Evolutionary conservation across 2,113 vertebrate species (phyloP), one percentile per base, ranked within the genome.

Genomic region (Pomatostomus ruficeps): DNA sequence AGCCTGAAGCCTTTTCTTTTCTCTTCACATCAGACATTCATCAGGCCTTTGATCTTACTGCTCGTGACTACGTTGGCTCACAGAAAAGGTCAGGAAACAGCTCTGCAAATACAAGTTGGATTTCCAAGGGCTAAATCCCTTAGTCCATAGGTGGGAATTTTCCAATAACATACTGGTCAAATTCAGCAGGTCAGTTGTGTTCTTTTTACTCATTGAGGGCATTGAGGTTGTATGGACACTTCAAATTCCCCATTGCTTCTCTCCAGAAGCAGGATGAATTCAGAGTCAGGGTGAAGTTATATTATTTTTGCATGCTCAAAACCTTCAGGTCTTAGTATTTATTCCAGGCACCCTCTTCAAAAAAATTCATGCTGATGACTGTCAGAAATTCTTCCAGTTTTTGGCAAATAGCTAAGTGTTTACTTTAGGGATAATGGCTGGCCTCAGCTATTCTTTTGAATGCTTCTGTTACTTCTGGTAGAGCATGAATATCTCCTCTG

Each of bases 21-120:
- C 94, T 91, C 58, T 91, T 88, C 79, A 77, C 63, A 95, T 95
- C 85, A 95, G 85, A 84, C 79, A 72, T 93, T 89, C 96, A 85
- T 94, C 85, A 91, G 84, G 63, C 52, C 63, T 95, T 94, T 96
- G 93, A 92, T 96, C 84, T 92, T 59, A 17, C 54, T 89, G 92
- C 70, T 96, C 17, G 1, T 87, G 81, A 95, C 88, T 93, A 73
- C 0, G 1, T 36, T 84, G 76, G 77, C 88, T 95, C 72, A 71
- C 49, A 81, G 74, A 63, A 95, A 93, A 96, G 82, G 89, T 92
- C 95, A 93, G 81, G 51, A 91, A 82, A 78, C 46, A 84, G 72
- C 59, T 93, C 79, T 76, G 91, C 54, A 82, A 91, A 86, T 65
- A 70, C 21, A 68, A 81, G 65, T 7, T 63, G 61, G 45, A 90